phyloP scores from a whole-genome alignment of 2,888 invertebrate species.

The Lepidocyrtoides sp. region DNA sequence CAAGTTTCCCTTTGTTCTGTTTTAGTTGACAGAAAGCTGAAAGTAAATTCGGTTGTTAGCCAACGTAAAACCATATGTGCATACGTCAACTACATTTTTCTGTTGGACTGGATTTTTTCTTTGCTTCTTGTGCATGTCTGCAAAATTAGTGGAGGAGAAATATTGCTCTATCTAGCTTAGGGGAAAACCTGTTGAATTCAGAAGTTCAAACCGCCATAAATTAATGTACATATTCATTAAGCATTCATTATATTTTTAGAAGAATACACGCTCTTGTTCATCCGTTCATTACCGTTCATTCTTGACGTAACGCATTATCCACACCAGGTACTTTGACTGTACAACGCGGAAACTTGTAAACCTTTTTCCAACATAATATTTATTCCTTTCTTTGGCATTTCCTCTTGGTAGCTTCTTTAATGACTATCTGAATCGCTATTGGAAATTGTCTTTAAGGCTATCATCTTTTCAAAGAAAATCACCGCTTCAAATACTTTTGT shows the following conservation, averaged over 20 bases:
- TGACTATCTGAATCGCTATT: neutral
- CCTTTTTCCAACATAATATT: neutral
- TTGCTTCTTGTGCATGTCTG: neutral
- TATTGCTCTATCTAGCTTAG: neutral
- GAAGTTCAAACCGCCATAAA: neutral
- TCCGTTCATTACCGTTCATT: neutral
- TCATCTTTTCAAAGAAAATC: neutral
- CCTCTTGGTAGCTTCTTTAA: neutral
- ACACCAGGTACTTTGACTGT: too few species aligned
- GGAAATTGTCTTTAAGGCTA: neutral
- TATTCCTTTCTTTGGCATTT: neutral
- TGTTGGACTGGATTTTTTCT: neutral
- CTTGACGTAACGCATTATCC: neutral
- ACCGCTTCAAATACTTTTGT: neutral
- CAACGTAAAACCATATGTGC: neutral
- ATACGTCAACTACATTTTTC: neutral
- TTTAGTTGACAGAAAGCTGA: neutral
- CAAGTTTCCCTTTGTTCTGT: neutral
- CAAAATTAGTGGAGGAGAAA: neutral
- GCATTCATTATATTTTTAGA: conserved; percentile 10
- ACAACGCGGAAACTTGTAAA: too few species aligned
- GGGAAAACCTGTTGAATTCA: conserved; percentile 38
- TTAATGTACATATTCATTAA: conserved; percentile 4
- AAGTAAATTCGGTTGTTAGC: neutral
- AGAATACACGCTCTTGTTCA: neutral